Conservation (phyloP, 2,888 invertebrate species). For the Thysanoteuthis rhombus region DNA sequence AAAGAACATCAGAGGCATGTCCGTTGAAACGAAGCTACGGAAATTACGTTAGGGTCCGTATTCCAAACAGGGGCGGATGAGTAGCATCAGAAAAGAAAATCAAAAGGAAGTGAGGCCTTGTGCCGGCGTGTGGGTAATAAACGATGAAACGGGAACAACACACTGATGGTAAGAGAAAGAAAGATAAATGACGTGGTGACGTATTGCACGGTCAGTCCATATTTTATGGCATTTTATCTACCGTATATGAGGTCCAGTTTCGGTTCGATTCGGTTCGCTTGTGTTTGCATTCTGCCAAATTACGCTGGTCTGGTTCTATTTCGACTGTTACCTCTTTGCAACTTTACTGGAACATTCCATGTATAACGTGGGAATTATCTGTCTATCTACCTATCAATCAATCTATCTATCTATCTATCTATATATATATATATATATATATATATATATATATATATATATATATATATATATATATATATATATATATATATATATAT, state of each 20-base stretch:
- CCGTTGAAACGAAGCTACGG: not conserved
- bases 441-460: no score
- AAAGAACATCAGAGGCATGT: not conserved
- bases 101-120: not conserved
- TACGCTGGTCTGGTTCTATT: not conserved
- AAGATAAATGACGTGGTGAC: not conserved
- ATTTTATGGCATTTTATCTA: not conserved
- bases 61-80: not conserved
- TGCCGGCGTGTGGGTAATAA: not conserved
- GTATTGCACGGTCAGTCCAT: not conserved
- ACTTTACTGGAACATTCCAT: not conserved
- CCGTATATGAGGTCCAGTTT: not conserved
- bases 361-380: no score
- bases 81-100: not conserved
- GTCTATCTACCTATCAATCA: no score
- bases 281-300: not conserved
- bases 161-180: not conserved
- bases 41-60: conserved; percentile 12
- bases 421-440: no score
- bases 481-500: no score
- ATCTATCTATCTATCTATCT: no score
- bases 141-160: not conserved
- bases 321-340: not conserved
- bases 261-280: not conserved
- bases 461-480: no score